phyloP scores from a whole-genome alignment of 1,140 invertebrate species.

The Saccostrea cuccullata region DNA sequence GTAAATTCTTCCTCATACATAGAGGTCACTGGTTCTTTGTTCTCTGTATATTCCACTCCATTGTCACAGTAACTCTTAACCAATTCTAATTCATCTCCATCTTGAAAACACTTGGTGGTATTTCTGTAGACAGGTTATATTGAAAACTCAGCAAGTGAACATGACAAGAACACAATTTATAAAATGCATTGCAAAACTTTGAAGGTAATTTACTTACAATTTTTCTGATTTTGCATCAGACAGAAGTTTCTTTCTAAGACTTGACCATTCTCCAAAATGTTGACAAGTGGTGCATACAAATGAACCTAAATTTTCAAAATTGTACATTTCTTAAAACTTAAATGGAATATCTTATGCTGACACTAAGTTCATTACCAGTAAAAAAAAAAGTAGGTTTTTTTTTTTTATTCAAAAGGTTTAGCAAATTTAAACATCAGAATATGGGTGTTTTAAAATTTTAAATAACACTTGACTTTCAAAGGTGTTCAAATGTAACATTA shows the following conservation, averaged over 20 bases:
- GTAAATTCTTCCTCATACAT: conserved; percentile 19
- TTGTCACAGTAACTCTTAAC: background rate
- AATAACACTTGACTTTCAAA: too few species aligned
- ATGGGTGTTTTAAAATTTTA: too few species aligned
- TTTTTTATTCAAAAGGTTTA: background rate
- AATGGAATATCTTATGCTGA: too few species aligned
- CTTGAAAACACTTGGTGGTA: background rate
- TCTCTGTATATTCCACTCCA: background rate
- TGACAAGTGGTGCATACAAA: conserved; percentile 25
- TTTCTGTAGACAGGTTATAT: background rate
- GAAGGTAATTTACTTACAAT: background rate
- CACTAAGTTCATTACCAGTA: too few species aligned
- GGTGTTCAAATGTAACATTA: too few species aligned
- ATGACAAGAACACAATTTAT: background rate
- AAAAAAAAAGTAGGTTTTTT: background rate
- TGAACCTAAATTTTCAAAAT: background rate
- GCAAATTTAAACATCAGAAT: background rate
- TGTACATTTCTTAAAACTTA: background rate
- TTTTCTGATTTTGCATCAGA: background rate
- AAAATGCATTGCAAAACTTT: background rate
- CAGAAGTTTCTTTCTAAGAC: background rate
- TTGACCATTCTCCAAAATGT: conserved; percentile 9
- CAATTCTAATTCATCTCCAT: background rate
- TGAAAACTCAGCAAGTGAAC: background rate
- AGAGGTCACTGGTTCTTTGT: background rate